A percentile compares a stretch with the other conserved stretches of the same genome.
These are phyloP conservation scores for Urocyon cinereoargenteus DNA, from an alignment of 2,797 vertebrate genomes.

Conservation along the genomic window DNA sequence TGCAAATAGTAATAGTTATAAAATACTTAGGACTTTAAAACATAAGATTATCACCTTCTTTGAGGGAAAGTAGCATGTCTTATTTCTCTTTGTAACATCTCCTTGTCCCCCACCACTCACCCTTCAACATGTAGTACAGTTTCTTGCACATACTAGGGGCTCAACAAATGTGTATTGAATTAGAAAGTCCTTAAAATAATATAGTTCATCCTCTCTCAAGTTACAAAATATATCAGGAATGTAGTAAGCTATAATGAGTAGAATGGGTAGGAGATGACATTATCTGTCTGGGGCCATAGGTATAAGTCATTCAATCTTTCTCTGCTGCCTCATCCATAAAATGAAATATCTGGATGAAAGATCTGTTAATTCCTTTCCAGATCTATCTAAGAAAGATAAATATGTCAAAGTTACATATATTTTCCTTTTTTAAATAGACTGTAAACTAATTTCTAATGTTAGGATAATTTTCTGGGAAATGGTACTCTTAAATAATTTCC, in stretches of 20 bases:
- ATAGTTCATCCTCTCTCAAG: not conserved
- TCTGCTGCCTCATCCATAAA: not conserved
- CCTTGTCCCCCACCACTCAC: not conserved
- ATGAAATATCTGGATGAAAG: not conserved
- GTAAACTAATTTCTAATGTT: constrained; percentile 3
- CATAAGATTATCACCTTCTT: not conserved
- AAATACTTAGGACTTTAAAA: not conserved
- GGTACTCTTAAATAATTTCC: constrained; percentile 7
- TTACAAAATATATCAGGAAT: constrained; percentile 37
- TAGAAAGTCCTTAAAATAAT: constrained; percentile 29
- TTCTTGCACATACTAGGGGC: not conserved
- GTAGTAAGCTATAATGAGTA: not conserved
- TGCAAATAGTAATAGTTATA: constrained; percentile 2
- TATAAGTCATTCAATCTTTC: not conserved
- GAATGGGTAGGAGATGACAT: not conserved
- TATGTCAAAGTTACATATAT: not conserved
- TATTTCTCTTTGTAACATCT: not conserved
- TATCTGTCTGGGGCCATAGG: not conserved
- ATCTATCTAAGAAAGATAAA: not conserved
- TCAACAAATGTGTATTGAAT: not conserved
- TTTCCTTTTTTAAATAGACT: constrained; percentile 29
- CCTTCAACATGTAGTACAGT: not conserved
- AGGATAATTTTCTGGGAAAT: constrained; percentile 10
- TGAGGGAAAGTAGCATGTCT: not conserved
- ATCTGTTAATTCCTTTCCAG: not conserved